A percentile compares a stretch with the other conserved stretches of the same genome.
Evolutionary conservation across 2,113 vertebrate species (phyloP).

Genomic region (Tricholaema leucomelas): DNA sequence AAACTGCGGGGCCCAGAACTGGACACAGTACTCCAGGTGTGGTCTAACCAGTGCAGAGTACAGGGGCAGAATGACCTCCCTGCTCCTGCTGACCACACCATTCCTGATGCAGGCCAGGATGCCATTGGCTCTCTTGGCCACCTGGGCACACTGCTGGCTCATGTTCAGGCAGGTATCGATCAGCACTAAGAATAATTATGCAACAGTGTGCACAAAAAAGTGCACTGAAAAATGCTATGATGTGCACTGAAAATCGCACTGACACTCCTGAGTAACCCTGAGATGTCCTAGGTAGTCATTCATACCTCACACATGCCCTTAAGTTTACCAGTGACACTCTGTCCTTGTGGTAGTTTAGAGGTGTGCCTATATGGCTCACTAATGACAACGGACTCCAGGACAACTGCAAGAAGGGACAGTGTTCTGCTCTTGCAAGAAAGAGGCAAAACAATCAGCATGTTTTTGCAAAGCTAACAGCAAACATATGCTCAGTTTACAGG

Average conservation of each 20-base stretch:
- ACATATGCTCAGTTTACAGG: background rate
- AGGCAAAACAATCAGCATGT: background rate
- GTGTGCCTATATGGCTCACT: background rate
- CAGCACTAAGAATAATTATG: background rate
- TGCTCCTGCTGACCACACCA: too few relatives aligned
- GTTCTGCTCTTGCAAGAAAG: background rate
- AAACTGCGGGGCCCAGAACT: too few relatives aligned
- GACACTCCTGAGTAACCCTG: background rate
- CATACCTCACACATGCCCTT: accelerated
- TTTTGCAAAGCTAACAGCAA: background rate
- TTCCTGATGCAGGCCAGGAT: too few relatives aligned
- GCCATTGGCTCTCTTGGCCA: too few relatives aligned
- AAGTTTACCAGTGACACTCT: background rate
- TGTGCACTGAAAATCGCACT: background rate
- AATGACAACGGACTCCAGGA: too few relatives aligned
- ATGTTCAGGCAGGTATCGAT: too few relatives aligned
- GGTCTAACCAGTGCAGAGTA: too few relatives aligned
- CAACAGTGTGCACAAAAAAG: background rate
- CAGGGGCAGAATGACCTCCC: too few relatives aligned
- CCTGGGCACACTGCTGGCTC: too few relatives aligned
- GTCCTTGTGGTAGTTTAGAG: background rate
- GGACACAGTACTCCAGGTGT: too few relatives aligned
- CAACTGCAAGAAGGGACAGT: background rate
- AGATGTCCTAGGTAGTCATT: background rate
- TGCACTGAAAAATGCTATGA: background rate